Base-by-base conservation (phyloP, 2,888 invertebrate genomes). In the Polylopha cassiicola region DNA sequence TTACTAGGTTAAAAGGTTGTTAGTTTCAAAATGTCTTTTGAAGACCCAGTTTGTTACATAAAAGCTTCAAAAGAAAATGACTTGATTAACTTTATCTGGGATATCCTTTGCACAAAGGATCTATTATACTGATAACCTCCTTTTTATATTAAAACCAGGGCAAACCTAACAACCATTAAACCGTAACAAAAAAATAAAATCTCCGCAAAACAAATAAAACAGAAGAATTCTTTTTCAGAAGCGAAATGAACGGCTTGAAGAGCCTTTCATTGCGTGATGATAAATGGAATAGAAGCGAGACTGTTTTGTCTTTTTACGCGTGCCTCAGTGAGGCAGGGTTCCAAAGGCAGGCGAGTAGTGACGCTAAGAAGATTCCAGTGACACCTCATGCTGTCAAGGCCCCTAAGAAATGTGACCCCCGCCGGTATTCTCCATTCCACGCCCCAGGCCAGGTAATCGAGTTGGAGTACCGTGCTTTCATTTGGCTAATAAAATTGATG, bases 371-470 rank as follows among this genome's bases (percentile, higher is more conserved):
- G 36, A 73, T 60, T 0, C 58, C 59, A 0, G 47, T 73, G 0
- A 58, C 60, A 1, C 57, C 52, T 1, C 80, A 77, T 34, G 69
- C 53, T 0, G 39, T 30, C 14, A 60, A 53, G 37, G 28, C 58
- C 2, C 69, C 47, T 16, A 59, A 59, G 47, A 34, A 48, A 2
- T 58, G 65, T 0, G 70, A 73, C 20, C 47, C 49, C 1, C 55
- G 80, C 30, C 66, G 48, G 32, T 81, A 76, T 41, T 82, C 82
- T 1, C 82, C 82, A 1, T 80, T 80, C 43, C 67, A 79, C 49
- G 62, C 23, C 22, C 63, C 65, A 2, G 66, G 66, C 0, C 72
- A 80, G 80, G 81, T 81, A 70, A 69, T 38, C 5, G 6, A 24
- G 24, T 46, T 38, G 23, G 44, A 50, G 7, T 36, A 30, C 18